These are phyloP conservation scores for Peromyscus maniculatus DNA, from an alignment of 2,113 vertebrate species.

Conservation along the genomic window DNA sequence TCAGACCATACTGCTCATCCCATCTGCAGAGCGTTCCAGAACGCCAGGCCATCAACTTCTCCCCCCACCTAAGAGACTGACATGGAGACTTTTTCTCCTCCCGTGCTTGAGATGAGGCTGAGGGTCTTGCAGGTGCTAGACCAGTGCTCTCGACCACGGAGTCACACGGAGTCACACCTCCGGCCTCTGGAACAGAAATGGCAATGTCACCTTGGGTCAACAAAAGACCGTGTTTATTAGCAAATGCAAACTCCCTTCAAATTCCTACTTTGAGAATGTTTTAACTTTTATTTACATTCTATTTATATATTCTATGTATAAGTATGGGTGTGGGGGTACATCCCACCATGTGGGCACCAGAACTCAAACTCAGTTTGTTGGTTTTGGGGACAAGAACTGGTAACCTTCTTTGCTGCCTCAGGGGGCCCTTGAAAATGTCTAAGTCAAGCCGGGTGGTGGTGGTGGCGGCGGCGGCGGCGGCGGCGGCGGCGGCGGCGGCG, in stretches of 20 bases:
- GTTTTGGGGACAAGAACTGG: background rate
- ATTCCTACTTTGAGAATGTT: too few species aligned
- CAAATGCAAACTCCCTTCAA: background rate
- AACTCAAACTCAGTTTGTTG: background rate
- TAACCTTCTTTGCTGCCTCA: too few species aligned
- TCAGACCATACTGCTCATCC: accelerated
- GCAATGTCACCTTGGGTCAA: accelerated
- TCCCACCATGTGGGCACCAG: background rate
- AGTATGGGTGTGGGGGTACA: background rate
- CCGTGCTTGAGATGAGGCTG: background rate
- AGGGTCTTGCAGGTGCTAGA: background rate
- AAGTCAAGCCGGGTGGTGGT: background rate
- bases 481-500: too few species aligned
- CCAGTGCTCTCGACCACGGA: background rate
- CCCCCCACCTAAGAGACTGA: accelerated
- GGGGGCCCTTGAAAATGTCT: background rate
- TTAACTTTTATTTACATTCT: background rate
- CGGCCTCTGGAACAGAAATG: accelerated
- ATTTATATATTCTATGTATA: background rate
- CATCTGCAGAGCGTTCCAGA: accelerated
- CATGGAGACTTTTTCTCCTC: background rate
- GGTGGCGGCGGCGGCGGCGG: too few species aligned
- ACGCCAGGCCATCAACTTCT: background rate
- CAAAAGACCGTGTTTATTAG: accelerated
- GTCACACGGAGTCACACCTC: too few species aligned